A percentile compares a stretch with the other conserved stretches of the same genome.
These are phyloP conservation scores for Hippocampus zosterae DNA, from an alignment of 2,113 vertebrate genomes.

Conservation along the genomic window DNA sequence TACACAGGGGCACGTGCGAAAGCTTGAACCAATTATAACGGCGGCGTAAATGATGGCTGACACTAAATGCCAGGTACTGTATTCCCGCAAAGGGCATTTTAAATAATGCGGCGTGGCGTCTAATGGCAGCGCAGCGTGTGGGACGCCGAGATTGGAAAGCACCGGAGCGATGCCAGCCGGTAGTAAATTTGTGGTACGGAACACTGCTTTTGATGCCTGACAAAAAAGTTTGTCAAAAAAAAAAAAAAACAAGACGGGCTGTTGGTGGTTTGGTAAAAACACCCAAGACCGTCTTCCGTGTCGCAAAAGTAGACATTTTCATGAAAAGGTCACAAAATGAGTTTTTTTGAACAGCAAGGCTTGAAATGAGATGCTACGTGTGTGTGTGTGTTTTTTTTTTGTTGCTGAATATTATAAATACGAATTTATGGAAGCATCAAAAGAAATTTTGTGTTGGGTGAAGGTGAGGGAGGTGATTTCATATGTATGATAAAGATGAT, in stretches of 20 bases:
- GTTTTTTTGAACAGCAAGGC: background rate
- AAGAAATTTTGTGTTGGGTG: background rate
- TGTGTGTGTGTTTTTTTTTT: too few species aligned
- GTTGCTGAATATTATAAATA: too few species aligned
- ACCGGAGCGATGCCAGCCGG: slow-evolving; percentile 23
- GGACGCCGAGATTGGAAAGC: slow-evolving; percentile 23
- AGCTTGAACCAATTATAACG: slow-evolving; percentile 32
- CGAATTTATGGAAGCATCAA: background rate
- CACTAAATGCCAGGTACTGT: slow-evolving; percentile 38
- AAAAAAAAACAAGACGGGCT: background rate
- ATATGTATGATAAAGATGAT: too few species aligned
- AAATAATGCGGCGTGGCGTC: slow-evolving; percentile 37
- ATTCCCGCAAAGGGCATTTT: slow-evolving; percentile 37
- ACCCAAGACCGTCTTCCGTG: too few species aligned
- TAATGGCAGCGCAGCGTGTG: slow-evolving; percentile 31
- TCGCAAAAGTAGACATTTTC: too few species aligned
- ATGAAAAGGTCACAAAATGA: too few species aligned
- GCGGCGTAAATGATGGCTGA: slow-evolving; percentile 25
- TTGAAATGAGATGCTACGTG: too few species aligned
- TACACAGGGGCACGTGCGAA: slow-evolving; percentile 3
- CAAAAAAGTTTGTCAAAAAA: background rate
- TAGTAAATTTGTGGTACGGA: slow-evolving; percentile 36
- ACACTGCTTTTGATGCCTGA: slow-evolving; percentile 25
- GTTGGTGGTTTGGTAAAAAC: slow-evolving; percentile 19
- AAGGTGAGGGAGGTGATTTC: background rate